Evolutionary conservation across 2,888 invertebrate species (phyloP).

Genomic region (Harpalus rufipes): DNA sequence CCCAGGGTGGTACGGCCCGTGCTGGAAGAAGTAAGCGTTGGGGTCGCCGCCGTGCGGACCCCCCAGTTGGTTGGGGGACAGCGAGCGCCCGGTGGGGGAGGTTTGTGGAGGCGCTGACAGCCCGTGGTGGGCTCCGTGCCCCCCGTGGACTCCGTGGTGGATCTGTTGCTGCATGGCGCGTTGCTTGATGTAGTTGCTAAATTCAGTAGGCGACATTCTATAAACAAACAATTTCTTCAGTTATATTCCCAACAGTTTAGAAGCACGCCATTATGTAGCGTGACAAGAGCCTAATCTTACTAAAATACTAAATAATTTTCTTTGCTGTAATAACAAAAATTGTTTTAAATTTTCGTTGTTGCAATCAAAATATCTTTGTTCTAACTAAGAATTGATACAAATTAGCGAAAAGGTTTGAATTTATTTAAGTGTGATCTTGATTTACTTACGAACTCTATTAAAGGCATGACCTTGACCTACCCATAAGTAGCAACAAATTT

Average conservation of each 20-base stretch:
- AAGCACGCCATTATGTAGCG: too few species aligned
- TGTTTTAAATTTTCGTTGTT: too few species aligned
- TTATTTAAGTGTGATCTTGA: too few species aligned
- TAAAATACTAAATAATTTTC: too few species aligned
- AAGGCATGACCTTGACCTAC: too few species aligned
- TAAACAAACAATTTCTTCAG: conserved; percentile 70
- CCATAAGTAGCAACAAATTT: too few species aligned
- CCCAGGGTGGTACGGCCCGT: conserved; percentile 79
- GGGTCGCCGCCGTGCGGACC: conserved; percentile 78
- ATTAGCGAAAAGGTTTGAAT: too few species aligned
- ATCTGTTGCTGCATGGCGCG: conserved; percentile 93
- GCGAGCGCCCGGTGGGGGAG: conserved; percentile 75
- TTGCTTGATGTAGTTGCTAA: conserved; percentile 97
- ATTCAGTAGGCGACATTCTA: conserved; percentile 98
- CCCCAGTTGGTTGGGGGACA: conserved; percentile 80
- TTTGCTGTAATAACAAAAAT: too few species aligned
- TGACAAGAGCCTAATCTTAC: too few species aligned
- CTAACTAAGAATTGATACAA: too few species aligned
- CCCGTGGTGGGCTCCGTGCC: conserved; percentile 77
- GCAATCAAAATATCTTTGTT: too few species aligned
- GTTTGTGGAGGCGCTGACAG: conserved; percentile 83
- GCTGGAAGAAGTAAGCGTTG: conserved; percentile 82
- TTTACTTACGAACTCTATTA: too few species aligned
- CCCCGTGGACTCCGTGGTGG: conserved; percentile 77
- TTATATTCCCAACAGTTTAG: conserved; percentile 39